Base-by-base conservation (phyloP, 2,888 invertebrate genomes). In the Pyralis farinalis region DNA sequence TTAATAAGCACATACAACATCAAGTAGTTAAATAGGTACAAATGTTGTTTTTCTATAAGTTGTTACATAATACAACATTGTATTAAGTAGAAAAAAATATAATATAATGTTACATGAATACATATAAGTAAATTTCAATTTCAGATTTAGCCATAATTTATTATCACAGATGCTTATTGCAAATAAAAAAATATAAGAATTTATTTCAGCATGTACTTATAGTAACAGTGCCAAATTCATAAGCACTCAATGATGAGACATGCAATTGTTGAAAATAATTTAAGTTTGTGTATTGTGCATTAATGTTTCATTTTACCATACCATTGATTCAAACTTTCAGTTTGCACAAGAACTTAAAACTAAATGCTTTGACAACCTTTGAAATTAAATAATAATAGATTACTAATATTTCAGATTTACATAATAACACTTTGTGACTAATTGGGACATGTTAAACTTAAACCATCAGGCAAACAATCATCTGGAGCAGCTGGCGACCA, bases 131-230 rank as follows among this genome's bases (percentile, higher is more conserved):
- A 51, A n/a, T n/a, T 43, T 42, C 43, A 51, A 56, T 50, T 56
- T 59, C 51, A 56, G 58, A 56, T 62, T 58, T 47, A 53, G 42
- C 48, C 51, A 57, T 66, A 60, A 53, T 64, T 59, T 68, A 75
- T 66, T 85, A 86, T 85, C 86, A 85, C 86, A 85, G 85, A 71
- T 77, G 68, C 68, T 75, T 75, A 79, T 76, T 71, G 74, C 74
- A 75, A 77, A 75, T 58, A 63, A 72, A 71, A 58, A 55, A 43
- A 37, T 37, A 37, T 37, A 37, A 21, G 20, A 10, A 8, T 25
- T 31, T 32, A 1, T 25, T 25, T 25, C n/a, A 25, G 22, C 12
- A 25, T 7, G 11, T 32, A 30, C 31, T 8, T 31, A 12, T 16
- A 27, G 11, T 25, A 31, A 30, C 20, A 22, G 38, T 25, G 27